Base-by-base conservation (phyloP, 2,888 invertebrate genomes). In the Glyphotaelius pellucidus region DNA sequence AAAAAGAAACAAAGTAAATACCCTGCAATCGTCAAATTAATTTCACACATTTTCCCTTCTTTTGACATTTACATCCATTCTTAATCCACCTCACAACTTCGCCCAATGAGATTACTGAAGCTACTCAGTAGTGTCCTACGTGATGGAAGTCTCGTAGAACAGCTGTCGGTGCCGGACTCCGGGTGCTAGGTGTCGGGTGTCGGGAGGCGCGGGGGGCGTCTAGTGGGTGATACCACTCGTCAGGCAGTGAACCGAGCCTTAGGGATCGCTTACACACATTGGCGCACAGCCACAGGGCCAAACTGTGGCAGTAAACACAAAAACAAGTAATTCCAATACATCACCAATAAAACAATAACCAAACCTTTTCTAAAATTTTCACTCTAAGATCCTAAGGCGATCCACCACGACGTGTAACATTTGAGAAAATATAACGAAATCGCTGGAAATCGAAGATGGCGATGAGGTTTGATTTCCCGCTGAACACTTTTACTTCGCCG, bases 201-300 rank as follows among this genome's bases (percentile, higher is more conserved):
- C 35, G 83, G 83, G 19, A 19, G 30, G 30, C 25, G 86, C 14
- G 86, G 25, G 38, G 42, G 30, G 86, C 30, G 30, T 86, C 86
- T 47, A 86, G 42, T 42, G n/a, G 85, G 85, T 86, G 86, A 86
- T 47, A 86, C 86, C 30, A 42, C 86, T 47, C 47, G 1, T 42
- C 38, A 42, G 42, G 38, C 86, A 42, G 30, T 86, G 86, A 86
- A 42, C 86, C 86, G 86, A 42, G 42, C 86, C 30, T 30, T 19
- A 25, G 35, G 86, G 86, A 86, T 86, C 86, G 42, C 86, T 86
- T 86, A 86, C 86, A 86, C 42, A 35, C 47, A 86, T 86, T 86
- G 47, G 86, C 86, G 47, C 42, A n/a, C 86, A n/a, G 30, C 4
- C 42, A 47, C 42, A 42, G 25, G 86, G 25, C 25, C 25, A 67